Percentiles rank a stretch among this genome's conserved stretches.
Conservation (phyloP, 2,113 vertebrate genomes). For the Australoheros scitulus region DNA sequence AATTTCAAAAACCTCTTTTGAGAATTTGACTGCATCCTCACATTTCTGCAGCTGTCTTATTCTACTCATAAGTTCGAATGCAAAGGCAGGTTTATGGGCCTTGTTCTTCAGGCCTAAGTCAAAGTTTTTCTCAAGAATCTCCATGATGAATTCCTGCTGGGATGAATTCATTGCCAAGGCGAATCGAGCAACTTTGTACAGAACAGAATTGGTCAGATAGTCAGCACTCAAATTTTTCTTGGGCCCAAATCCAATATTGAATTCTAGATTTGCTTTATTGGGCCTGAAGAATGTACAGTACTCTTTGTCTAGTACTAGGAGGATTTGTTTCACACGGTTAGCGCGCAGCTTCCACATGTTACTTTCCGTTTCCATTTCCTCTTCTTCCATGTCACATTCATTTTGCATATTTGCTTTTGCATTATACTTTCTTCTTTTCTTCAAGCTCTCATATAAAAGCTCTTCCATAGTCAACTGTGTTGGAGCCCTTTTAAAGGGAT, state of each 20-base stretch:
- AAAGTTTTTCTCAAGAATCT: slow-evolving; percentile 51
- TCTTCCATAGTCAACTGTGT: not conserved
- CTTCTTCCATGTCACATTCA: not conserved
- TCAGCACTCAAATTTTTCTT: slow-evolving; percentile 21
- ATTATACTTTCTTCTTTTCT: not conserved
- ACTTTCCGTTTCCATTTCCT: not conserved
- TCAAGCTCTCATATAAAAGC: not conserved
- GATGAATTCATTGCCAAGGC: slow-evolving; percentile 35
- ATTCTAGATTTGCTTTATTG: slow-evolving; percentile 1
- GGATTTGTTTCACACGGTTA: slow-evolving; percentile 26
- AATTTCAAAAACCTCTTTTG: slow-evolving; percentile 33
- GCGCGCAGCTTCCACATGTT: slow-evolving; percentile 37
- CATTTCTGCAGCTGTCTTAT: slow-evolving; percentile 11
- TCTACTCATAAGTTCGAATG: not conserved
- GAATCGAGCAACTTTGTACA: slow-evolving; percentile 36
- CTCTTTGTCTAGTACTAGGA: not conserved
- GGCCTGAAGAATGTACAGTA: not conserved
- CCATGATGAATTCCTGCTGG: slow-evolving; percentile 37
- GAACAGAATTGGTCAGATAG: not conserved
- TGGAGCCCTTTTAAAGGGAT: not conserved
- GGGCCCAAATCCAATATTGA: slow-evolving; percentile 34
- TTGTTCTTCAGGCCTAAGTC: slow-evolving; percentile 1
- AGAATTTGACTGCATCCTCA: slow-evolving; percentile 12
- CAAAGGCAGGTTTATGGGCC: not conserved
- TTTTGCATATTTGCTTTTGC: not conserved